Evolutionary conservation across 2,888 invertebrate genomes (phyloP).

Genomic region (Bibio marci): DNA sequence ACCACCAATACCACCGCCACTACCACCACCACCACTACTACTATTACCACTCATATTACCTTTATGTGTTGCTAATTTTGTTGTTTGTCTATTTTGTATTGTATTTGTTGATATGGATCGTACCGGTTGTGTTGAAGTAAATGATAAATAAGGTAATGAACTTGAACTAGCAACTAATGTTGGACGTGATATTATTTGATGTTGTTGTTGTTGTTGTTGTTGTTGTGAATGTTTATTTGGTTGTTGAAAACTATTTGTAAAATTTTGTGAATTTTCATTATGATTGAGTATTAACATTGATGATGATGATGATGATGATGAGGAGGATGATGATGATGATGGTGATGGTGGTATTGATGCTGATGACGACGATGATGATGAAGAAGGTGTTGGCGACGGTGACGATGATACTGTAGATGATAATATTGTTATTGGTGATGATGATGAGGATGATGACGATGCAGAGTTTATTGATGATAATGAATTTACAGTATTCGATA

Average conservation of each 20-base stretch:
- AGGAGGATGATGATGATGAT: background rate
- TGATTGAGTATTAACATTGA: too few relatives aligned
- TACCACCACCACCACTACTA: background rate
- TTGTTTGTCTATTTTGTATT: slow-evolving; percentile 11
- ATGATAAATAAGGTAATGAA: slow-evolving; percentile 31
- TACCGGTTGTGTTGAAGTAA: slow-evolving; percentile 31
- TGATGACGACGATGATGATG: too few relatives aligned
- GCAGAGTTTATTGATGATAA: slow-evolving; percentile 1
- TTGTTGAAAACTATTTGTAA: too few relatives aligned
- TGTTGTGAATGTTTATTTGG: slow-evolving; percentile 2
- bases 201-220: slow-evolving; percentile 7
- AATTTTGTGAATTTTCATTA: too few relatives aligned
- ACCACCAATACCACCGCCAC: background rate
- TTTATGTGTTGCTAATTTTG: slow-evolving; percentile 9
- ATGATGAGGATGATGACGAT: slow-evolving; percentile 1
- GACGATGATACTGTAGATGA: slow-evolving; percentile 14
- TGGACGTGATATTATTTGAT: slow-evolving; percentile 5
- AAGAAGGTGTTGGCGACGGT: slow-evolving; percentile 18
- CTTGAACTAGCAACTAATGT: slow-evolving; percentile 30
- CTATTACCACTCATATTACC: background rate
- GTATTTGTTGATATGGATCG: slow-evolving; percentile 29
- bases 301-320: too few relatives aligned
- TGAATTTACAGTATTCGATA: slow-evolving; percentile 7
- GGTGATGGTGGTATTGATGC: slow-evolving; percentile 13
- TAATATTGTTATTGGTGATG: slow-evolving; percentile 5